phyloP scores from a whole-genome alignment of 2,113 vertebrate species.

The Limanda limanda region DNA sequence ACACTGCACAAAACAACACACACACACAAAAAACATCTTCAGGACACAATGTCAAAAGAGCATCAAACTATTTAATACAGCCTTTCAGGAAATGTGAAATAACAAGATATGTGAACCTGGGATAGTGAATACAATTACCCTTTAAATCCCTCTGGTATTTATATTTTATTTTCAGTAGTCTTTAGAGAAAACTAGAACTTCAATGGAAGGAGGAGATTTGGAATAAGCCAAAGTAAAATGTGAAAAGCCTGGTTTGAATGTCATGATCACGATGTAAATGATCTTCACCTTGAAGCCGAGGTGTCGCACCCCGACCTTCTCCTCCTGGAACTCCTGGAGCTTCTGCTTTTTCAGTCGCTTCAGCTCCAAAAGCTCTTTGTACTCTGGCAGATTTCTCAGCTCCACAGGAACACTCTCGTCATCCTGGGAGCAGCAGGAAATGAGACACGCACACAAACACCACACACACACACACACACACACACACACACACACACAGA shows the following conservation, averaged over 20 bases:
- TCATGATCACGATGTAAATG: neutral
- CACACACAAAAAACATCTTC: neutral
- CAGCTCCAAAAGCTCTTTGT: conserved; percentile 94
- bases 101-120: no score
- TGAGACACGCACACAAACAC: neutral
- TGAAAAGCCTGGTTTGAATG: neutral
- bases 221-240: no score
- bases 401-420: conserved; percentile 92
- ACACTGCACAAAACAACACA: conserved; percentile 82
- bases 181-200: no score
- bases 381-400: conserved; percentile 90
- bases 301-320: conserved; percentile 88
- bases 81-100: no score
- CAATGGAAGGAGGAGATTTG: no score
- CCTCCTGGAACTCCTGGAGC: conserved; percentile 91
- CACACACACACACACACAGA: neutral
- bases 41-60: no score
- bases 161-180: no score
- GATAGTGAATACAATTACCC: no score
- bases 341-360: conserved; percentile 96
- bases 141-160: no score
- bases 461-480: conserved; percentile 6
- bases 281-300: conserved; percentile 91
- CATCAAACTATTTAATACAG: no score
- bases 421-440: conserved; percentile 81